Evolutionary conservation across 2,113 vertebrate genomes (phyloP).

Genomic region (Acrocephalus arundinaceus): DNA sequence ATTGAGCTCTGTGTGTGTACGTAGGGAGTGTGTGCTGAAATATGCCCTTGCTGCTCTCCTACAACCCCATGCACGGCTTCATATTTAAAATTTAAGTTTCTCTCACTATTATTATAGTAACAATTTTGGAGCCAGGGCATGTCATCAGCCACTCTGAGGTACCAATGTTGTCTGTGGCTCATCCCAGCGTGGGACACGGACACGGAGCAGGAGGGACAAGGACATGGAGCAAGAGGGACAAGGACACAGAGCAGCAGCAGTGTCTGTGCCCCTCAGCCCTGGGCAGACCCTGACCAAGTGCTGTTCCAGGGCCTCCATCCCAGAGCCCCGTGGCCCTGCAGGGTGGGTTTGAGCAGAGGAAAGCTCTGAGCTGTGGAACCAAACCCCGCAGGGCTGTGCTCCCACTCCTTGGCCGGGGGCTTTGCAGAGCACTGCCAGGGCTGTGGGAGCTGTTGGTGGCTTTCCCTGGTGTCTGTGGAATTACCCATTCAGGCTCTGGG

Average conservation of each 20-base stretch:
- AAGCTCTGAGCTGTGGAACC: background rate
- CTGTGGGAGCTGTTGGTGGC: background rate
- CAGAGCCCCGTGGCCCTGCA: background rate
- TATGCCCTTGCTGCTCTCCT: background rate
- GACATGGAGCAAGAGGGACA: background rate
- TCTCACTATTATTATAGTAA: fast-evolving
- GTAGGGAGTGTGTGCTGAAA: background rate
- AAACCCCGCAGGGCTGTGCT: background rate
- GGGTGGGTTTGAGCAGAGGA: fast-evolving
- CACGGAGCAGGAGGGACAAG: background rate
- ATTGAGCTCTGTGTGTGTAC: background rate
- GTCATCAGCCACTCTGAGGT: fast-evolving
- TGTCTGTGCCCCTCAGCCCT: background rate
- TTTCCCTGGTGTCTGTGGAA: background rate
- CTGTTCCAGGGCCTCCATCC: no score
- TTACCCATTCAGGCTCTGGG: background rate
- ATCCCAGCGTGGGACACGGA: fast-evolving
- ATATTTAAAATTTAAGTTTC: background rate
- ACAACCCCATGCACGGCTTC: background rate
- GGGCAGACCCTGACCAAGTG: background rate
- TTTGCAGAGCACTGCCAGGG: background rate
- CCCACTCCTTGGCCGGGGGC: background rate
- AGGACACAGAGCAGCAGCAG: no score
- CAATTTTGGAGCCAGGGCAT: background rate
- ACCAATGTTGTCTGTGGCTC: fast-evolving